Conservation (phyloP, 2,797 vertebrate species). For the Anas bernieri region DNA sequence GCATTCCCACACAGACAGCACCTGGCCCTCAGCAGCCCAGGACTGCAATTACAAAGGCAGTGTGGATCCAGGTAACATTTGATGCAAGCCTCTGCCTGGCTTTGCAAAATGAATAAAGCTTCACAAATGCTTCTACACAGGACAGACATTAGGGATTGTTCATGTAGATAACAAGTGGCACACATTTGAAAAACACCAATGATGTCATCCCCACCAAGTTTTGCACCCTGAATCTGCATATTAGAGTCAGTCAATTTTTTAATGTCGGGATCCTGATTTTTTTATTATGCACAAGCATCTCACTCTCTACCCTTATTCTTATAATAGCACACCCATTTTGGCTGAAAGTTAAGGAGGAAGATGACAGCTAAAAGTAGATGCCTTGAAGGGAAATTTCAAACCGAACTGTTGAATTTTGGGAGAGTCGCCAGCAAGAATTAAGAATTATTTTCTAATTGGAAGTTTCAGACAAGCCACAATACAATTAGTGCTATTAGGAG, state of each 20-base stretch:
- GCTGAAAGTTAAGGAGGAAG: not conserved
- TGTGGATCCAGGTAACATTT: not conserved
- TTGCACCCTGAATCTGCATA: not conserved
- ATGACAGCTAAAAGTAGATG: not conserved
- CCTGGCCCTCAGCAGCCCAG: not conserved
- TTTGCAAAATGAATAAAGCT: rapidly evolving
- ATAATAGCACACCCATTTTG: not conserved
- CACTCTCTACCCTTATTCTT: not conserved
- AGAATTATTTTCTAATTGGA: not conserved
- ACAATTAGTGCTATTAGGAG: not conserved
- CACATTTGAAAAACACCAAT: not conserved
- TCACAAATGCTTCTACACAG: rapidly evolving
- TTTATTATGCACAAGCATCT: not conserved
- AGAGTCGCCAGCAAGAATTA: not conserved
- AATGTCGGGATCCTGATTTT: not conserved
- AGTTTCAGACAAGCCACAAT: not conserved
- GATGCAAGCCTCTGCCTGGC: not conserved
- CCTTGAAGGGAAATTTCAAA: not conserved
- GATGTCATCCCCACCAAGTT: rapidly evolving
- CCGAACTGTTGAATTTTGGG: not conserved
- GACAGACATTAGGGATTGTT: not conserved
- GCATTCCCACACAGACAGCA: not conserved
- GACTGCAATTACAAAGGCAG: not conserved
- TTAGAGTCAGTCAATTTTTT: not conserved
- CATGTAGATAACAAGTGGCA: not conserved